These are phyloP conservation scores for Procambarus virginalis DNA, from an alignment of 1,140 invertebrate genomes.

Conservation along the genomic window DNA sequence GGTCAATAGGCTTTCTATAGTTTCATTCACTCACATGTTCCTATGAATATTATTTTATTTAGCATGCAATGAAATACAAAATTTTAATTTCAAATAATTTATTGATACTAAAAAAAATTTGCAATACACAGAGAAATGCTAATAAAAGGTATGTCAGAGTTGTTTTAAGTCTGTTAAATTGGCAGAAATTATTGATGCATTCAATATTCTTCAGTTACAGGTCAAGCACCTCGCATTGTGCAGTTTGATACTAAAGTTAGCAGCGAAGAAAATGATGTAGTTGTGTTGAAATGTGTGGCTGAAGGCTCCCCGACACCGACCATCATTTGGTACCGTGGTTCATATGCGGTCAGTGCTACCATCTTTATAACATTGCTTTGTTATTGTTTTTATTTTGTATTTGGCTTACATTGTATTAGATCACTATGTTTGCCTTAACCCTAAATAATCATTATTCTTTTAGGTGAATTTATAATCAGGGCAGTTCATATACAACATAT, in stretches of 20 bases:
- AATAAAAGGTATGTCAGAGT: too few species aligned
- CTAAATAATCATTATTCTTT: neutral
- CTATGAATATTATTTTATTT: too few species aligned
- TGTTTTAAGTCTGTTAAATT: too few species aligned
- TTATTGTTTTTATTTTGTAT: too few species aligned
- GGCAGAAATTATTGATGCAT: too few species aligned
- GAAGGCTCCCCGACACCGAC: conserved; percentile 84
- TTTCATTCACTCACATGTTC: too few species aligned
- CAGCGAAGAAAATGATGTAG: conserved; percentile 83
- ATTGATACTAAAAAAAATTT: too few species aligned
- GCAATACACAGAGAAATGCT: too few species aligned
- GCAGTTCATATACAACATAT: too few species aligned
- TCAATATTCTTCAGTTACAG: conserved; percentile 32
- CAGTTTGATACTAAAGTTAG: conserved; percentile 79
- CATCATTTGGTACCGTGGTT: conserved; percentile 84
- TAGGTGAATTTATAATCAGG: neutral
- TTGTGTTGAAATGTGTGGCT: conserved; percentile 83
- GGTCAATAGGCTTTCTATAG: too few species aligned
- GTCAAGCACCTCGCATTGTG: conserved; percentile 68
- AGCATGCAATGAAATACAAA: too few species aligned
- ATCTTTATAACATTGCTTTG: conserved; percentile 71
- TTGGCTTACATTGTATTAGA: neutral
- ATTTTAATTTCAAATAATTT: too few species aligned
- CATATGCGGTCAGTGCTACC: conserved; percentile 80
- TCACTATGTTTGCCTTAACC: neutral